Base-by-base conservation (phyloP, 2,113 vertebrate species). In the Eudyptes chrysolophus region DNA sequence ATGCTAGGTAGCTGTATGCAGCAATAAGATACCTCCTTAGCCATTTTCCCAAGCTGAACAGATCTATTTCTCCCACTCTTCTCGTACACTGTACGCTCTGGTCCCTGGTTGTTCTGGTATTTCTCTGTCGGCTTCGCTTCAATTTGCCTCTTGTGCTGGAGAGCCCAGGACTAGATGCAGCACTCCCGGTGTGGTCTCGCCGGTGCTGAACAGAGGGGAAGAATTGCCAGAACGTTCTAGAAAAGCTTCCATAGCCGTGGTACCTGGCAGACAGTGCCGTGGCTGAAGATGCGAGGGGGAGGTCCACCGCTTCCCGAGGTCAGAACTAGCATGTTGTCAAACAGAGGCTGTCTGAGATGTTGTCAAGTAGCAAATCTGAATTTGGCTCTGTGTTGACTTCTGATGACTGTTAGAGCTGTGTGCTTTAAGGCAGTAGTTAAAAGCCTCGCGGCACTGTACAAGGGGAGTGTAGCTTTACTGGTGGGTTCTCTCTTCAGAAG, bases 181-280 rank as follows among this genome's bases (percentile, higher is more conserved):
- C 11, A 6, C 11, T 25, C 2, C 2, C 3, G 7, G 6, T 20
- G 16, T 7, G 6, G 49, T 7, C 46, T 66, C 13, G 7, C 16
- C 27, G 22, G 22, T 12, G 14, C 36, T 57, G 54, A 68, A 21
- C 6, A 11, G 36, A 40, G 18, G 13, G 13, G 7, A 44, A 12
- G 16, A 49, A 40, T 12, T 30, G 14, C 13, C 17, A 11, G 8
- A 11, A 46, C 17, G 25, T 7, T 68, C 10, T 2, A 25, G 48
- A 61, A 18, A 40, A 49, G 10, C 24, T 64, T 52, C 49, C 10
- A 17, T 27, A 76, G 38, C 40, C 9, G 6, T 8, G n/a, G 7
- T 8, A 24, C 18, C 10, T 11, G 24, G 20, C 6, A 46, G 72
- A 9, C 8, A 18, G 40, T 57, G 64, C 26, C 6, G 2, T 4